Percentiles rank a stretch among this genome's conserved stretches.
These are phyloP conservation scores for Diachasmimorpha longicaudata DNA, from an alignment of 1,140 invertebrate species.

Conservation along the genomic window DNA sequence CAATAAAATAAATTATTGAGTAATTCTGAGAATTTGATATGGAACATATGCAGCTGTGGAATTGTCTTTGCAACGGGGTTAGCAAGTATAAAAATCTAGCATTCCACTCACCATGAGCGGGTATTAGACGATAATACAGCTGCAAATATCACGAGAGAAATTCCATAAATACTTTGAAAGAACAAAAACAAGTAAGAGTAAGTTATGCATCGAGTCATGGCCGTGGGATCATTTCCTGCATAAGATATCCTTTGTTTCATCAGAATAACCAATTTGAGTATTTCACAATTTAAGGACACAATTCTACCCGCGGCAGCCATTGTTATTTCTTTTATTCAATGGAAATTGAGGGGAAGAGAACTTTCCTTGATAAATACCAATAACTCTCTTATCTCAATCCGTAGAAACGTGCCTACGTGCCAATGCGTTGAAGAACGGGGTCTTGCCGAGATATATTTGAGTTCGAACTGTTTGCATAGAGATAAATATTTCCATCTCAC, in stretches of 20 bases:
- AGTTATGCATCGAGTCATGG: slow-evolving; percentile 4
- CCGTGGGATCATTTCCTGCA: slow-evolving; percentile 7
- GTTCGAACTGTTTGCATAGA: background rate
- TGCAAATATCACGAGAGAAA: background rate
- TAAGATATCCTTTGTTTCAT: background rate
- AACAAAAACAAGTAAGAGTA: background rate
- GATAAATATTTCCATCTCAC: background rate
- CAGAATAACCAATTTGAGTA: background rate
- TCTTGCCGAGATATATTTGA: background rate
- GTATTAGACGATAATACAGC: background rate
- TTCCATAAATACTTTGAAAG: background rate
- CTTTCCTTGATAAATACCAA: background rate
- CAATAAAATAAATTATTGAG: background rate
- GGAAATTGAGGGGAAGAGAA: background rate
- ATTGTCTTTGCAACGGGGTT: background rate
- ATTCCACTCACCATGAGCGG: background rate
- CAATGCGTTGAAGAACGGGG: background rate
- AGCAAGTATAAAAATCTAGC: background rate
- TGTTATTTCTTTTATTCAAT: too few relatives aligned
- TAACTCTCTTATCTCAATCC: background rate
- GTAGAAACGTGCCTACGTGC: background rate
- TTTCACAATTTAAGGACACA: background rate
- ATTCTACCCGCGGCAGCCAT: too few relatives aligned
- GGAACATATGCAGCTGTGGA: background rate
- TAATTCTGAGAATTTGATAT: background rate